Percentiles rank a stretch among this genome's conserved stretches.
phyloP scores from a whole-genome alignment of 2,113 vertebrate species.

The Spea bombifrons region DNA sequence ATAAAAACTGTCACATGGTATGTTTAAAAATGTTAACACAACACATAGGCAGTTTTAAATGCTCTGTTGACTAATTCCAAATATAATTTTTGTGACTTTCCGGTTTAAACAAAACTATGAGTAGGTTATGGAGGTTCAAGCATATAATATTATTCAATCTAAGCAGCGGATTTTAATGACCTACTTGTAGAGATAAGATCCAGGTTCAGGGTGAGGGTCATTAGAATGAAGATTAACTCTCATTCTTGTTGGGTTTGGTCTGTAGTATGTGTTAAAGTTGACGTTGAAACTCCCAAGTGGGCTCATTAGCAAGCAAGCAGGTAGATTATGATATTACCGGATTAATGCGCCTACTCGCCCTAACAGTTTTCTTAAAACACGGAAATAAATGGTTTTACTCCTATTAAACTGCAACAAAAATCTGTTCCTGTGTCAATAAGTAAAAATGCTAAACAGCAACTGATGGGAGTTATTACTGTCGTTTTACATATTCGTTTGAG shows the following conservation, averaged over 20 bases:
- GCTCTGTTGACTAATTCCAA: too few relatives aligned
- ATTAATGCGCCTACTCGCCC: constrained; percentile 35
- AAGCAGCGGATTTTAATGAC: constrained; percentile 41
- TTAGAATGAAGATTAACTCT: constrained; percentile 48
- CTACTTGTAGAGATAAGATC: constrained; percentile 27
- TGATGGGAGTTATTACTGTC: too few relatives aligned
- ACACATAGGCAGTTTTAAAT: too few relatives aligned
- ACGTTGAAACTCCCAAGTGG: constrained; percentile 49
- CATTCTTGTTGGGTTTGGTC: constrained; percentile 35
- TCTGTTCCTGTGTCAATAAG: too few relatives aligned
- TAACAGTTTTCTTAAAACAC: constrained; percentile 23
- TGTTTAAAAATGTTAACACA: too few relatives aligned
- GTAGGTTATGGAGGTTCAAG: constrained; percentile 12
- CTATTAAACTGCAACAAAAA: background rate
- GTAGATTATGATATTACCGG: constrained; percentile 23
- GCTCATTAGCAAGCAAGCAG: constrained; percentile 50
- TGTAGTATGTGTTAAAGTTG: constrained; percentile 44
- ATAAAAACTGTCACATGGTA: too few relatives aligned
- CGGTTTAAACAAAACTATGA: background rate
- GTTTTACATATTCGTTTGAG: too few relatives aligned
- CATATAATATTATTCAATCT: constrained; percentile 7
- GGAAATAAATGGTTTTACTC: constrained; percentile 3
- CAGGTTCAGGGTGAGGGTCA: constrained; percentile 46
- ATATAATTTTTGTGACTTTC: too few relatives aligned
- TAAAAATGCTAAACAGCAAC: too few relatives aligned